Evolutionary conservation across 2,113 vertebrate genomes (phyloP), one percentile per base, ranked within the genome.

Genomic region (Anseranas semipalmata): DNA sequence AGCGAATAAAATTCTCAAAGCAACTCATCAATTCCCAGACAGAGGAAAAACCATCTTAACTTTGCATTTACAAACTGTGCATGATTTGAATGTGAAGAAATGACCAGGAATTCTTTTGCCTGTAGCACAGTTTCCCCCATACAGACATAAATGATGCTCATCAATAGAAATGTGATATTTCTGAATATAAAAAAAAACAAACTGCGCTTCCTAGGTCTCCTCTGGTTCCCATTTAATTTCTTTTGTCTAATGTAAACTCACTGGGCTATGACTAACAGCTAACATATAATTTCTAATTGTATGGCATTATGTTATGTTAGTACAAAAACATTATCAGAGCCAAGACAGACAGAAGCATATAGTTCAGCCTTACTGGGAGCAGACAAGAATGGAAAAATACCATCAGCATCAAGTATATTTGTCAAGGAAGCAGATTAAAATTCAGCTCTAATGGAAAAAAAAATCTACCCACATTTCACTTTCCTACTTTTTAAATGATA

Each of bases 231-330:
- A 71, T 97, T 97, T 97, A 97, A 98, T 98, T 97, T 98, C 97
- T 96, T 98, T 97, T 94, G 93, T 98, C 97, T 97, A 97, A 97
- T 97, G 96, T 98, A 98, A 98, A 98, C 96, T 98, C 97, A 97
- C 95, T 97, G 97, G 95, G 92, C 96, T 98, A 96, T 97, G 97
- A 98, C 97, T 97, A 98, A 97, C 92, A 95, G 96, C 96, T 89
- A 97, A 95, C 96, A 96, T 97, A 97, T 96, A 97, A 97, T 97
- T 98, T 97, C 97, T 98, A 97, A 97, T 98, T 97, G 97, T 95
- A 91, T 95, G 89, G 91, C 96, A 93, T 96, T 97, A 97, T 97
- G 94, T 95, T 97, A 94, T 97, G 96, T 96, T 97, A 97, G 95
- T 93, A 97, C 94, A 95, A 96, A 96, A 97, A 97, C 96, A 97